Evolutionary conservation across 2,888 invertebrate genomes (phyloP).

Genomic region (Epistrophe grossulariae): DNA sequence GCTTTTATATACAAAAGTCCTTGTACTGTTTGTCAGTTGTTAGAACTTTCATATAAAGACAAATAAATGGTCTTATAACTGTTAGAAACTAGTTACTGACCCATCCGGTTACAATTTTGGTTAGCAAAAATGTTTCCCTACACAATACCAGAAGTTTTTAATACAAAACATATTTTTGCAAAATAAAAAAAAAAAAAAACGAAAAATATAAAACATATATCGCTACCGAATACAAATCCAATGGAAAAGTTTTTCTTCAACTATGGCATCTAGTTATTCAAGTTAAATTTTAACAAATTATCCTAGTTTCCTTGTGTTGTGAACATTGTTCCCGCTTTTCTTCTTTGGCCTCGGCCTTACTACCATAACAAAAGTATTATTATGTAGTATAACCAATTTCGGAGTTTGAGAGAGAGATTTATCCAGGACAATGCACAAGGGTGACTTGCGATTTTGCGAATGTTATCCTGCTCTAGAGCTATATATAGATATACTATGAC

Average conservation of each 20-base stretch:
- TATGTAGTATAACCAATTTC: slow-evolving; percentile 15
- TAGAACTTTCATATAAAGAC: not conserved
- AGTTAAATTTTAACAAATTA: slow-evolving; percentile 66
- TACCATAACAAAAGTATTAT: slow-evolving; percentile 28
- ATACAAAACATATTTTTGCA: slow-evolving; percentile 9
- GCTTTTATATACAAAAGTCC: not conserved
- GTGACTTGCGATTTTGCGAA: slow-evolving; percentile 45
- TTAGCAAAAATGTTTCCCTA: not conserved
- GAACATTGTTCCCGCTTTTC: not conserved
- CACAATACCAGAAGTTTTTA: slow-evolving; percentile 3
- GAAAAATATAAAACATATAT: slow-evolving; percentile 20
- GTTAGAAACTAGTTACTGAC: not conserved
- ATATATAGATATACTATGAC: not conserved
- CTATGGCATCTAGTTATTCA: slow-evolving; percentile 40
- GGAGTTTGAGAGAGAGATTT: slow-evolving; percentile 54
- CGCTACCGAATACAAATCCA: slow-evolving; percentile 43
- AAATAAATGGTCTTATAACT: not conserved
- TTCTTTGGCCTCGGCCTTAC: not conserved
- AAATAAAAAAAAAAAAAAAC: slow-evolving; percentile 30
- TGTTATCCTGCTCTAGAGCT: slow-evolving; percentile 26
- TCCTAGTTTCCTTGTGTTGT: slow-evolving; percentile 47
- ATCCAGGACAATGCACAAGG: slow-evolving; percentile 56
- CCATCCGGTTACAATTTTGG: slow-evolving; percentile 5
- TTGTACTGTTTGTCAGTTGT: not conserved
- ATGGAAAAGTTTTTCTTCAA: slow-evolving; percentile 51